Evolutionary conservation across 2,113 vertebrate genomes (phyloP).

Genomic region (Cisticola juncidis): DNA sequence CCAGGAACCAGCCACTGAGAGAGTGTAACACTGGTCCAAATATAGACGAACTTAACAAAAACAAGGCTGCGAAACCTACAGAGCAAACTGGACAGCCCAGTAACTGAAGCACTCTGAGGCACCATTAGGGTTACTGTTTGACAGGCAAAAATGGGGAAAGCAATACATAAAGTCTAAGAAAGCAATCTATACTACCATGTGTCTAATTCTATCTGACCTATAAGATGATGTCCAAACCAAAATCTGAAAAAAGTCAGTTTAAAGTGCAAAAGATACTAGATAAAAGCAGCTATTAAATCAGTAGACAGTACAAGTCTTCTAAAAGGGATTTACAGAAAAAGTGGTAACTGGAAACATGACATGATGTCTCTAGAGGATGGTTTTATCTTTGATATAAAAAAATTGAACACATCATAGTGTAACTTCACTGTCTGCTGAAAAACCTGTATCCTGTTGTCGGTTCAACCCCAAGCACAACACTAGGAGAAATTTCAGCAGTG

Average conservation of each 20-base stretch:
- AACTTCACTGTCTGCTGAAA: neutral
- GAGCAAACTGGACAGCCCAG: neutral
- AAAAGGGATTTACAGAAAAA: neutral
- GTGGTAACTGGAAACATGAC: neutral
- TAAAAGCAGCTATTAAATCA: neutral
- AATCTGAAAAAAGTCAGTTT: neutral
- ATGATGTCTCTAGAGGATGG: neutral
- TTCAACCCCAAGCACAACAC: neutral
- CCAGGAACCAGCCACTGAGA: neutral
- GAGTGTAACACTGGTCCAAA: neutral
- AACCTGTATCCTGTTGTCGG: neutral
- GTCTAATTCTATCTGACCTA: neutral
- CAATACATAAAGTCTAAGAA: neutral
- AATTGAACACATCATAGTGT: neutral
- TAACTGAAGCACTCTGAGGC: neutral
- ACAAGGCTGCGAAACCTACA: neutral
- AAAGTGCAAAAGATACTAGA: neutral
- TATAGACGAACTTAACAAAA: neutral
- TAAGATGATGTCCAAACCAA: neutral
- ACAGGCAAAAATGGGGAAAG: neutral
- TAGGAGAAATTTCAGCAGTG: neutral
- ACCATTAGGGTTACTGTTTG: neutral
- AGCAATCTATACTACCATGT: neutral
- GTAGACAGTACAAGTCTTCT: neutral
- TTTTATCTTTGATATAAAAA: neutral